Conservation (phyloP, 2,797 vertebrate species). For the Premnoplex brunnescens region DNA sequence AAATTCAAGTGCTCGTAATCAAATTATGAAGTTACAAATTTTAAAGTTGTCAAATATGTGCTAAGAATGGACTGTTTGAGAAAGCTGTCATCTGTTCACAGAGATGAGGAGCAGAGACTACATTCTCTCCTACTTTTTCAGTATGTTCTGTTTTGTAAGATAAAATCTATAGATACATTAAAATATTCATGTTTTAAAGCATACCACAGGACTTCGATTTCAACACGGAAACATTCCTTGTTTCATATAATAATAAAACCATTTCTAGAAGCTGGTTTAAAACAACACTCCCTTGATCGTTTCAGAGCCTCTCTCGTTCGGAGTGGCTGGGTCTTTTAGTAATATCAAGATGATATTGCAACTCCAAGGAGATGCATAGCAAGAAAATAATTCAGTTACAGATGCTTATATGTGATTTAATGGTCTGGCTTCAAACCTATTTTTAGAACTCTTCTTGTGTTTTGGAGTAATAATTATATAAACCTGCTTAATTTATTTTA, state of each 20-base stretch:
- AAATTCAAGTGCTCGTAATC: conserved; percentile 15
- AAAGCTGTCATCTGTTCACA: conserved; percentile 54
- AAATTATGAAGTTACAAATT: conserved; percentile 18
- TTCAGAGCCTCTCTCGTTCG: not conserved
- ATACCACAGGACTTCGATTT: not conserved
- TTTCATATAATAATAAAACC: not conserved
- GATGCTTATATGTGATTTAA: not conserved
- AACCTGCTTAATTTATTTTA: not conserved
- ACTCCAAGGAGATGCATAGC: not conserved
- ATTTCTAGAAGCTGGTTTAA: not conserved
- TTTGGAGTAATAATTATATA: not conserved
- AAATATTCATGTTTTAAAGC: conserved; percentile 21
- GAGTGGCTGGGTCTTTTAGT: not conserved
- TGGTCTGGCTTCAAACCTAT: not conserved
- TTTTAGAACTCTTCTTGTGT: not conserved
- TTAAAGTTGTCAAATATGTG: conserved; percentile 53
- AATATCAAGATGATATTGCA: not conserved
- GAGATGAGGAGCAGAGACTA: not conserved
- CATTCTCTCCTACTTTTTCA: conserved; percentile 40
- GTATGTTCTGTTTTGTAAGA: conserved; percentile 14
- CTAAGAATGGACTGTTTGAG: conserved; percentile 54
- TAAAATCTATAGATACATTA: conserved; percentile 2
- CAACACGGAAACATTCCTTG: not conserved
- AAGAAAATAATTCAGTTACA: not conserved
- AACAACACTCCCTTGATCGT: not conserved